phyloP scores from a whole-genome alignment of 2,113 vertebrate species.

The Cichladusa arquata region DNA sequence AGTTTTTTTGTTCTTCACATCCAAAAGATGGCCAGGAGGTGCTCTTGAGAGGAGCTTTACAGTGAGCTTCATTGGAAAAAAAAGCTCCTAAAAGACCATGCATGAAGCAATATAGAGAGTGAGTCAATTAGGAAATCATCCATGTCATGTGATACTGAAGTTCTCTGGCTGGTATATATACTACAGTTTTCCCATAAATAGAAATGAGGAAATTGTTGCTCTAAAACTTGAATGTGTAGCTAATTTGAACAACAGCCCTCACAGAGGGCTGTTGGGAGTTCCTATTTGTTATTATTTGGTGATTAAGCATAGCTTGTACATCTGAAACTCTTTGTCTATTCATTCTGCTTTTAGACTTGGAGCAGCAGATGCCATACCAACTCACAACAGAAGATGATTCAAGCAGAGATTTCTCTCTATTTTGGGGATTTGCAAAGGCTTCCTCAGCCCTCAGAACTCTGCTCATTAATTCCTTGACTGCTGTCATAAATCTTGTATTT shows the following conservation, averaged over 20 bases:
- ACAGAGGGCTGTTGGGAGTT: conserved; percentile 19
- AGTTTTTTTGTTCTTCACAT: background rate
- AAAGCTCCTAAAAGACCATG: background rate
- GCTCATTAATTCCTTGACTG: conserved; percentile 24
- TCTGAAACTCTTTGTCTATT: conserved; percentile 61
- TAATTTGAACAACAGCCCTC: conserved; percentile 27
- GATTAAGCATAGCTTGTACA: conserved; percentile 29
- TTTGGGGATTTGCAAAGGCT: conserved; percentile 10
- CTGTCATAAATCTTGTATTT: conserved; percentile 20
- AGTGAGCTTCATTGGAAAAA: background rate
- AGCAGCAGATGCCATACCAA: conserved; percentile 33
- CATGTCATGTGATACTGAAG: background rate
- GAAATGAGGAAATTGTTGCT: conserved; percentile 54
- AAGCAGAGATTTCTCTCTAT: conserved; percentile 28
- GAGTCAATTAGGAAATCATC: conserved; percentile 52
- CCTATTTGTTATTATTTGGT: conserved; percentile 52
- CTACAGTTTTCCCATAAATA: conserved; percentile 57
- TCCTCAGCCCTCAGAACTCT: conserved; percentile 13
- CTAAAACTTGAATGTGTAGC: conserved; percentile 49
- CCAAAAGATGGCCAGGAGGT: background rate
- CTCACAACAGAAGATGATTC: conserved; percentile 21
- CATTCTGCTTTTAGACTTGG: conserved; percentile 18
- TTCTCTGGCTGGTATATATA: conserved; percentile 20
- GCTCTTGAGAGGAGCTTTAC: background rate
- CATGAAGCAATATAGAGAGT: conserved; percentile 31